Evolutionary conservation across 2,797 vertebrate species (phyloP).

Genomic region (Enteromius paludinosus): DNA sequence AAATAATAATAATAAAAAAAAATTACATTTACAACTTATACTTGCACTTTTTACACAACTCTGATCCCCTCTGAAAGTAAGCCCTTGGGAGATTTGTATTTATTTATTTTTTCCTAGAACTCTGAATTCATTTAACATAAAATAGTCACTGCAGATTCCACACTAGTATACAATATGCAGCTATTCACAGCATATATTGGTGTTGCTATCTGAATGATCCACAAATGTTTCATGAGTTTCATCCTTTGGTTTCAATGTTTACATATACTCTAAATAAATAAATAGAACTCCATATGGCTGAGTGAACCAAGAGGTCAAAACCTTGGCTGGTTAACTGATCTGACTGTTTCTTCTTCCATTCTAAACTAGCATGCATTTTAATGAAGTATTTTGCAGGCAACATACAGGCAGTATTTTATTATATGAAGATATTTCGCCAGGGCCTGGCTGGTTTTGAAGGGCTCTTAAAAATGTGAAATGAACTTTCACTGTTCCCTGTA

Average conservation of each 20-base stretch:
- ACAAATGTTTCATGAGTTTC: neutral
- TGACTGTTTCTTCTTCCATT: neutral
- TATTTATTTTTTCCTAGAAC: neutral
- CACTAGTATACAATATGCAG: neutral
- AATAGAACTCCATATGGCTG: neutral
- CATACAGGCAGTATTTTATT: neutral
- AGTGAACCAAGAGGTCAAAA: neutral
- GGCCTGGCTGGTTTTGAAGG: constrained; percentile 15
- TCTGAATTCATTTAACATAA: neutral
- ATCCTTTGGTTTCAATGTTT: neutral
- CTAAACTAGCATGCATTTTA: neutral
- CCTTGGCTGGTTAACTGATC: neutral
- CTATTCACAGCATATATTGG: neutral
- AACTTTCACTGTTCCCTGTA: neutral
- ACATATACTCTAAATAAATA: too few relatives aligned
- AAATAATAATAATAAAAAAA: neutral
- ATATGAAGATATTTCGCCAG: neutral
- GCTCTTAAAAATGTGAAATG: neutral
- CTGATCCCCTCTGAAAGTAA: neutral
- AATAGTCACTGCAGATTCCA: neutral
- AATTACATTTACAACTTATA: neutral
- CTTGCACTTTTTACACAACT: neutral
- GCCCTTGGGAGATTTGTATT: neutral
- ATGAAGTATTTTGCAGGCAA: neutral
- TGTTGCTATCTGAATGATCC: neutral